Base-by-base conservation (phyloP, 1,140 invertebrate species). In the Alviniconcha marisindica region DNA sequence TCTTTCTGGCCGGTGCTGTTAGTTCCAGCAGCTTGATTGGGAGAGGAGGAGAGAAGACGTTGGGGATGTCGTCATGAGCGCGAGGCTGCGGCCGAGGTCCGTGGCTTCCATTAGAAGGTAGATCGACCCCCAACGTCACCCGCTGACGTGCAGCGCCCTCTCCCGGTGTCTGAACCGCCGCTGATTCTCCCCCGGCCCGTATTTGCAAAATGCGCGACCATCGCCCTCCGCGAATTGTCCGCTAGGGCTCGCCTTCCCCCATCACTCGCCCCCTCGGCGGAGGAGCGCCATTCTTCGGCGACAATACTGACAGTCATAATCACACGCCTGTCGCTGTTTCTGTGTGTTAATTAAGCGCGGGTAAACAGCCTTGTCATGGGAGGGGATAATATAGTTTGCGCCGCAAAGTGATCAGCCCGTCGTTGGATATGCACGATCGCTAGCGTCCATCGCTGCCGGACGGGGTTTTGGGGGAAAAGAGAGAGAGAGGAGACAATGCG, bases 301-400 rank as follows among this genome's bases (percentile, higher is more conserved):
- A 76, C 73, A 76, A 76, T 42, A 44, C 38, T 76, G 73, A 76
- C 73, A 76, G 73, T 44, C 40, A 76, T 76, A 76, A 76, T 76
- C 36, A 76, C 73, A 28, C 38, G 73, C 31, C 40, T 76, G 73
- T 76, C 73, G 73, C 38, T 76, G 73, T 76, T 76, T 76, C 73
- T 76, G 73, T 76, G 73, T 76, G 73, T 76, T 76, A 76, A 76
- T 76, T 76, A 76, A 76, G 73, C 73, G 73, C 28, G 73, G 40
- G 73, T 76, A 76, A 76, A 76, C 73, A 76, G n/a, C 31, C 73
- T 76, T 76, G 73, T 76, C 76, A 77, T n/a, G 21, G 21, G 28
- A 21, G 31, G 51, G 44, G 76, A 77, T 77, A 77, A 77, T 54
- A 77, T 28, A 31, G 76, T 77, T 77, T 77, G 51, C 51, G 76